Evolutionary conservation across 2,797 vertebrate genomes (phyloP).

Genomic region (Sparidentex hasta): DNA sequence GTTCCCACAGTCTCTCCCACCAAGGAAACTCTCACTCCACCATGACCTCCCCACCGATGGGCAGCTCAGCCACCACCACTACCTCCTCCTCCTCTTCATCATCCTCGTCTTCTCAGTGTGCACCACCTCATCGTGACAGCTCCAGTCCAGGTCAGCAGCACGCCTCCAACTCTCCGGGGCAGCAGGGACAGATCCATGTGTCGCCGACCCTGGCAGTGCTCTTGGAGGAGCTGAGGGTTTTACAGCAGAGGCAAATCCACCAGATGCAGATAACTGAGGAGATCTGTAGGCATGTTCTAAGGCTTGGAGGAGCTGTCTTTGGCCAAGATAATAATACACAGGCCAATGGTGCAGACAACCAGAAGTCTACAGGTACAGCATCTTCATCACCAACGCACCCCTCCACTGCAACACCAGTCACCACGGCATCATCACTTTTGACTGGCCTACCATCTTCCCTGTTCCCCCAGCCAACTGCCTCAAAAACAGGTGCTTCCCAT

Average conservation of each 20-base stretch:
- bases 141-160: conserved; percentile 86
- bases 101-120: conserved; percentile 75
- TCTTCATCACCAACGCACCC: conserved; percentile 83
- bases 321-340: conserved; percentile 75
- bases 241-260: conserved; percentile 95
- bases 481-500: conserved; percentile 78
- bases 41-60: conserved; percentile 86
- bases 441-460: conserved; percentile 80
- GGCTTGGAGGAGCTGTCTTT: conserved; percentile 87
- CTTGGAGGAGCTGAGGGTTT: conserved; percentile 91
- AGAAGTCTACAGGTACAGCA: conserved; percentile 75
- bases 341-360: conserved; percentile 66
- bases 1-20: conserved; percentile 67
- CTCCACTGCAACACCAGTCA: conserved; percentile 72
- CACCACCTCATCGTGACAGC: conserved; percentile 82
- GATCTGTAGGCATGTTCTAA: conserved; percentile 93
- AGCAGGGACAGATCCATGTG: conserved; percentile 80
- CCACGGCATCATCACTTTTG: conserved; percentile 74
- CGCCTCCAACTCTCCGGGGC: conserved; percentile 75
- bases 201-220: conserved; percentile 89
- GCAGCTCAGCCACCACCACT: conserved; percentile 84
- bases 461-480: conserved; percentile 73
- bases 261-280: conserved; percentile 97
- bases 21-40: conserved; percentile 81
- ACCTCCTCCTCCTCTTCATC: conserved; percentile 82